Evolutionary conservation across 30 jellyfish, hydroid and myxozoan species (phyloP), one percentile per base, ranked within the genome.

Genomic region (Clytia hemisphaerica): DNA sequence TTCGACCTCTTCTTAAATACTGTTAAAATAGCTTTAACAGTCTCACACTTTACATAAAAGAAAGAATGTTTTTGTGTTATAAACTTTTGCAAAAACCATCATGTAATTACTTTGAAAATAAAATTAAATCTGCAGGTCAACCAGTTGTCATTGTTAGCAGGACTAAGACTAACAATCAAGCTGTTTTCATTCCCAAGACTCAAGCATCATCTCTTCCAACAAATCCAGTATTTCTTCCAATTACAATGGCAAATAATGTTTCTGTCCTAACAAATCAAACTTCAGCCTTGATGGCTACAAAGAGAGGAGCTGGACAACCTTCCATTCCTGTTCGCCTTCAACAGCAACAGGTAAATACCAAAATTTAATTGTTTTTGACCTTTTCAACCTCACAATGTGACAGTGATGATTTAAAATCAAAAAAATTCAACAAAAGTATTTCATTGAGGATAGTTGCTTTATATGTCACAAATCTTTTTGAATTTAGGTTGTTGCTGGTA

Each of bases 341-440:
- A n/a, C n/a, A n/a, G 28, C 78, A 65, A 24, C 78, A 65, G 61
- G 69, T 60, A 60, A n/a, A n/a, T n/a, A n/a, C n/a, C n/a, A n/a
- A n/a, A n/a, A n/a, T n/a, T n/a, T n/a, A n/a, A n/a, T n/a, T n/a
- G n/a, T n/a, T n/a, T n/a, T n/a, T n/a, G n/a, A n/a, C n/a, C n/a
- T n/a, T n/a, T n/a, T n/a, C n/a, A n/a, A n/a, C n/a, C n/a, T n/a
- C n/a, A n/a, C n/a, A n/a, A n/a, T n/a, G n/a, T n/a, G n/a, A n/a
- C n/a, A n/a, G n/a, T n/a, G n/a, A n/a, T n/a, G n/a, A n/a, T n/a
- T n/a, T n/a, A n/a, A n/a, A n/a, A n/a, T n/a, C n/a, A n/a, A n/a
- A n/a, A n/a, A n/a, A n/a, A n/a, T n/a, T n/a, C n/a, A n/a, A n/a
- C n/a, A n/a, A n/a, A n/a, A n/a, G n/a, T n/a, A n/a, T n/a, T n/a